Evolutionary conservation across 2,113 vertebrate species (phyloP), one percentile per base, ranked within the genome.

Genomic region (Ammodramus savannarum): DNA sequence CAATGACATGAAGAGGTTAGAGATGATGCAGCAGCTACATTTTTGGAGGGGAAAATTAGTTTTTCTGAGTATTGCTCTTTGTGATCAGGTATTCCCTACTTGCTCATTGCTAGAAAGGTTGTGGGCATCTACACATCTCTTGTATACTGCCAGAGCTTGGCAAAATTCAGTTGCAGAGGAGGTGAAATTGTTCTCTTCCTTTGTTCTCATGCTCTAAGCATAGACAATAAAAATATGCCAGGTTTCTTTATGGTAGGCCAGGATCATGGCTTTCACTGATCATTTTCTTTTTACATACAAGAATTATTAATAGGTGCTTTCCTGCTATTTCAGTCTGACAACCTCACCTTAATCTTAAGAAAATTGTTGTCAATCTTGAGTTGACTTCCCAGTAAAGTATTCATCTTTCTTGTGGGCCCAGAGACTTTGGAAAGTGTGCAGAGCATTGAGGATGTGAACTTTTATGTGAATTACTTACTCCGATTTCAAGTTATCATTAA

Each of bases 401-500:
- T 95, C 27, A 44, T 82, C 43, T 76, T 90, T 81, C 63, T 76
- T 22, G 2, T 87, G 58, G 65, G 83, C 67, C 73, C 14, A 78
- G 77, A 95, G 92, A 87, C 32, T 77, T 81, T 76, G 72, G 55
- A 75, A 95, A 95, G 41, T 62, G 80, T 73, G 82, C 59, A 62
- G 80, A 87, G 29, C 59, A 79, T 43, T 39, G 57, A 93, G 87
- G 46, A 79, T 93, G 71, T 62, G 85, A 96, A 83, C 95, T 97
- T 93, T 93, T 87, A 69, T 93, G 65, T 89, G 89, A 96, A 96
- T 93, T 89, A 92, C 87, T 95, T 95, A 76, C 88, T 96, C 95
- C 96, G 85, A 90, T 96, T 97, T 96, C 90, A 88, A 95, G 89
- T 93, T 97, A 94, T 95, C 96, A 88, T 93, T 96, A 96, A 96